Conservation (phyloP, 2,113 vertebrate genomes). For the Dipodomys ordii region DNA sequence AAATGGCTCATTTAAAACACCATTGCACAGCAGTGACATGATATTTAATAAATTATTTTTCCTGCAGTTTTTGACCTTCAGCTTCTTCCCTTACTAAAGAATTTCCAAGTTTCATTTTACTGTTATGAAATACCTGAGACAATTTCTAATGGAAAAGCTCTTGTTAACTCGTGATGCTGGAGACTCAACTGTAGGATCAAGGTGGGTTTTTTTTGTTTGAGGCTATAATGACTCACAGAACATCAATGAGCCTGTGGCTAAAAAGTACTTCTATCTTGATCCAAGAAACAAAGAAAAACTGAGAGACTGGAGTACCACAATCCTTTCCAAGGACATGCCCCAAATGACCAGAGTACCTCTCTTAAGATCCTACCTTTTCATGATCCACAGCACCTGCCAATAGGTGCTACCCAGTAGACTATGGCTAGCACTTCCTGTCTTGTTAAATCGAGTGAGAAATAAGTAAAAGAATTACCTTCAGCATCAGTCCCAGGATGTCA, state of each 20-base stretch:
- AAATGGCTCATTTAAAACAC: neutral
- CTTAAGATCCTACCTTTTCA: neutral
- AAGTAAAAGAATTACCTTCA: neutral
- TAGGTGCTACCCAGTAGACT: too few species aligned
- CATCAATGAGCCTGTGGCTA: too few species aligned
- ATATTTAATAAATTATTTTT: neutral
- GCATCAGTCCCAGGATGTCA: neutral
- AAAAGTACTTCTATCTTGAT: neutral
- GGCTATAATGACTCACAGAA: rapidly evolving
- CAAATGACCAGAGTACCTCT: neutral
- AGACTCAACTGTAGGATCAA: neutral
- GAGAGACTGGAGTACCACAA: neutral
- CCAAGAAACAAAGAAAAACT: neutral
- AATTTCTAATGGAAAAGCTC: neutral
- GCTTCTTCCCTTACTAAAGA: neutral
- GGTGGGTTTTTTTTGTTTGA: neutral
- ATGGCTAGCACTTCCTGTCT: neutral
- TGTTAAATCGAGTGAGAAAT: neutral
- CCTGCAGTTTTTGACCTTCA: neutral
- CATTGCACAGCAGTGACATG: too few species aligned
- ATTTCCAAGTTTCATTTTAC: neutral
- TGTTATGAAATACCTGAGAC: neutral
- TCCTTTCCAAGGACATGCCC: neutral
- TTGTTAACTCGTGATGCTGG: neutral
- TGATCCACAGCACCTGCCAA: neutral